phyloP scores from a whole-genome alignment of 2,797 vertebrate genomes.

The Melanogrammus aeglefinus region DNA sequence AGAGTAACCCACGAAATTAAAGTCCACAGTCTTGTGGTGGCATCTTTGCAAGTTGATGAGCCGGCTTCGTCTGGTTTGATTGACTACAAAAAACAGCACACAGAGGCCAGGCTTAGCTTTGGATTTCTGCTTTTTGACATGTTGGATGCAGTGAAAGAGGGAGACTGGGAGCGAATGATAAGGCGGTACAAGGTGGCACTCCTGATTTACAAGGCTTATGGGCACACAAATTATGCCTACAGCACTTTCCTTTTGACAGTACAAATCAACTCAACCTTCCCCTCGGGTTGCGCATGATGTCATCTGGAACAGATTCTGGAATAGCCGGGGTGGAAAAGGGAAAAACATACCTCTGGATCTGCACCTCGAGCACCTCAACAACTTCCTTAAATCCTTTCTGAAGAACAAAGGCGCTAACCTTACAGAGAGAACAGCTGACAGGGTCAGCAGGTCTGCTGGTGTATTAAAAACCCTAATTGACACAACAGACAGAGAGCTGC shows the following conservation, averaged over 20 bases:
- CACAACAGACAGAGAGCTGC: neutral
- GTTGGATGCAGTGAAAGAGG: neutral
- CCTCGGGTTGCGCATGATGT: neutral
- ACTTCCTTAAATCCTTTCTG: neutral
- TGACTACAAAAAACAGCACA: neutral
- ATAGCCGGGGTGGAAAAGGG: neutral
- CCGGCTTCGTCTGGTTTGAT: no score
- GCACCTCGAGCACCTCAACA: neutral
- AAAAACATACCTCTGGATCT: neutral
- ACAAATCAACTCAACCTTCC: conserved; percentile 8
- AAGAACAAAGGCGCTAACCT: neutral
- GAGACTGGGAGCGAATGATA: conserved; percentile 1
- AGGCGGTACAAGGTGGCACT: conserved; percentile 7
- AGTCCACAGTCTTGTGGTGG: neutral
- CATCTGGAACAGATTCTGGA: conserved; percentile 7
- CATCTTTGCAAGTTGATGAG: neutral
- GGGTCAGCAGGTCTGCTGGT: neutral
- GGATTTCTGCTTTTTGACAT: neutral
- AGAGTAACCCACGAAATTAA: neutral
- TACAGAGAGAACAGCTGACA: neutral
- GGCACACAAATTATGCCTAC: conserved; percentile 5
- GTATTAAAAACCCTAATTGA: neutral
- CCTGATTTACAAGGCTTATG: conserved; percentile 8
- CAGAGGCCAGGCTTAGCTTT: neutral
- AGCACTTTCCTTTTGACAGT: conserved; percentile 4